A percentile compares a stretch with the other conserved stretches of the same genome.
These are phyloP conservation scores for Oscheius sp. DNA, from an alignment of 2,888 invertebrate species.

Conservation along the genomic window DNA sequence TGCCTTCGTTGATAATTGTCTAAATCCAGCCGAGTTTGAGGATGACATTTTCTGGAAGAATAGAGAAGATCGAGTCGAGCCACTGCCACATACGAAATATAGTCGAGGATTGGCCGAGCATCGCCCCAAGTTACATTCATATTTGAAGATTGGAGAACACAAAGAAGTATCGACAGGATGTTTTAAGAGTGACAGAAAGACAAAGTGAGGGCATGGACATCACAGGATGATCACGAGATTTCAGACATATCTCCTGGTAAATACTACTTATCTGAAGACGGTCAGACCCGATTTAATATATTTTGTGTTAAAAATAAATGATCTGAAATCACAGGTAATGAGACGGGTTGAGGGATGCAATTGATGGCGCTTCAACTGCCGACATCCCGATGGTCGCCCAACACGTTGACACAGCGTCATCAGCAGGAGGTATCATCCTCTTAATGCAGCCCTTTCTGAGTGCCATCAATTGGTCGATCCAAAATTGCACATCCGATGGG, in stretches of 20 bases:
- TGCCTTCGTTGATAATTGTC: background rate
- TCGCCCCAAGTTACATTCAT: slow-evolving; percentile 59
- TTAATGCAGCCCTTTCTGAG: no score
- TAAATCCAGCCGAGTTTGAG: slow-evolving; percentile 40
- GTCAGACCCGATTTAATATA: no score
- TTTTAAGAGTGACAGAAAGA: background rate
- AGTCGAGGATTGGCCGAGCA: slow-evolving; percentile 48
- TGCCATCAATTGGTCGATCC: no score
- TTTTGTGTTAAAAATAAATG: no score
- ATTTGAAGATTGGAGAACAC: slow-evolving; percentile 49
- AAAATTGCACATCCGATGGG: no score
- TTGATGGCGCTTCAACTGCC: no score
- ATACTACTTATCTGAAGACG: no score
- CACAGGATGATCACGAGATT: background rate
- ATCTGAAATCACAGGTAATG: no score
- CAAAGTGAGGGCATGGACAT: background rate
- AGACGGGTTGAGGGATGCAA: no score
- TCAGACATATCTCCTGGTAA: slow-evolving; percentile 16
- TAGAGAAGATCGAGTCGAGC: slow-evolving; percentile 35
- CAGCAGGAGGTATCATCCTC: no score
- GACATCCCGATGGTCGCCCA: no score
- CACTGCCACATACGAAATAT: slow-evolving; percentile 47
- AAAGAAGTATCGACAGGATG: background rate
- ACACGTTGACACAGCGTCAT: no score
- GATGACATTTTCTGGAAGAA: slow-evolving; percentile 51